A percentile compares a stretch with the other conserved stretches of the same genome.
phyloP scores from a whole-genome alignment of 2,888 invertebrate genomes.

The Cerceris ruficornis region DNA sequence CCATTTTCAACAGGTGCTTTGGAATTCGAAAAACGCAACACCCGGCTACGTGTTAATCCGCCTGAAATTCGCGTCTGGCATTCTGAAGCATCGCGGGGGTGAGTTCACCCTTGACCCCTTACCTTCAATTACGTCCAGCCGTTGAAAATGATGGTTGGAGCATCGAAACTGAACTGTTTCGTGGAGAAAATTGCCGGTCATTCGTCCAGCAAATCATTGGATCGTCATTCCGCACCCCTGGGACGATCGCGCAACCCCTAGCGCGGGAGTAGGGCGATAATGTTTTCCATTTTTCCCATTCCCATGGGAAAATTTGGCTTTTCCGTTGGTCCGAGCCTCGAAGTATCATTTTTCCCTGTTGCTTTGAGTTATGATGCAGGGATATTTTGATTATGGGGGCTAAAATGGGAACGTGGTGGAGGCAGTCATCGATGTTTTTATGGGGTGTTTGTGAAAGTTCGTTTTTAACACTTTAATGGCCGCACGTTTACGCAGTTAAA shows the following conservation, averaged over 20 bases:
- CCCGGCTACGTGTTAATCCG: not conserved
- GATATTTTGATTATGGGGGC: too few relatives aligned
- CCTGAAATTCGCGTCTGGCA: too few relatives aligned
- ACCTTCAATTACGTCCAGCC: too few relatives aligned
- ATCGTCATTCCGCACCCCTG: conserved; percentile 43
- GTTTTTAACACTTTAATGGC: too few relatives aligned
- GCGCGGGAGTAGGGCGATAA: conserved; percentile 64
- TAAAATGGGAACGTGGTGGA: too few relatives aligned
- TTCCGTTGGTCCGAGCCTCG: conserved; percentile 43
- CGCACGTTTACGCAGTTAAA: too few relatives aligned
- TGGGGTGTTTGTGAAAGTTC: too few relatives aligned
- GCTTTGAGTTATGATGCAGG: conserved; percentile 63
- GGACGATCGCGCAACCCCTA: conserved; percentile 42
- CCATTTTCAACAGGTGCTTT: not conserved
- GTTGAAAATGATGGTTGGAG: too few relatives aligned
- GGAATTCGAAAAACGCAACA: not conserved
- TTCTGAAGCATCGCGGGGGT: too few relatives aligned
- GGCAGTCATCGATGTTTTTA: too few relatives aligned
- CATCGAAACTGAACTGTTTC: conserved; percentile 7
- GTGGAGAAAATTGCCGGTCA: conserved; percentile 63
- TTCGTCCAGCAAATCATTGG: conserved; percentile 71
- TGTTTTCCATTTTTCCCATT: conserved; percentile 72
- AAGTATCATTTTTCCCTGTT: conserved; percentile 49
- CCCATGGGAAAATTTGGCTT: conserved; percentile 36
- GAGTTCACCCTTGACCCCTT: too few relatives aligned